Percentiles rank a stretch among this genome's conserved stretches.
Conservation (phyloP, 2,113 vertebrate species). For the Recurvirostra avosetta region DNA sequence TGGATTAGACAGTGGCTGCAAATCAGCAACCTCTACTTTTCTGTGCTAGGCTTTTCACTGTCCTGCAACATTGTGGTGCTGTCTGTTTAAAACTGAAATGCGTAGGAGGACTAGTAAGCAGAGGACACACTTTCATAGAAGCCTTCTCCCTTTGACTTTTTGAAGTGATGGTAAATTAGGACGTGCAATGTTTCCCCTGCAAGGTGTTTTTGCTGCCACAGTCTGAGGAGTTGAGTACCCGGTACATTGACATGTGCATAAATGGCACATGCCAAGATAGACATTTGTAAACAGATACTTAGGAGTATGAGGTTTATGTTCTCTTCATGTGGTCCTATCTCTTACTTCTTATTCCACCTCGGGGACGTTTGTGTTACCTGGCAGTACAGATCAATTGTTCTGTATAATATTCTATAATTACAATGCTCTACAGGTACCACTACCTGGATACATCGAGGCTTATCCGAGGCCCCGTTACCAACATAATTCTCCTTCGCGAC, state of each 20-base stretch:
- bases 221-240: not conserved
- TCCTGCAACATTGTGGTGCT: not conserved
- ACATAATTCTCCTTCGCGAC: slow-evolving; percentile 82
- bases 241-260: not conserved
- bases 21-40: not conserved
- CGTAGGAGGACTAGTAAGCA: not conserved
- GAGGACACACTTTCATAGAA: not conserved
- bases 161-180: not conserved
- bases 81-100: not conserved
- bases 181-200: not conserved
- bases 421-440: slow-evolving; percentile 81
- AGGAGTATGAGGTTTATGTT: not conserved
- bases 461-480: slow-evolving; percentile 91
- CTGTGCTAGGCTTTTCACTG: not conserved
- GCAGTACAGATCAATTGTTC: not conserved
- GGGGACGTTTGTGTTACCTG: not conserved
- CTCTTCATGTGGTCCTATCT: not conserved
- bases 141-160: not conserved
- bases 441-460: slow-evolving; percentile 95
- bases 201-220: not conserved
- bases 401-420: not conserved
- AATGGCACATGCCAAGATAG: not conserved
- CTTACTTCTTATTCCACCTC: accelerated
- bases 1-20: not conserved
- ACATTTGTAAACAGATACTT: not conserved